A percentile compares a stretch with the other conserved stretches of the same genome.
These are phyloP conservation scores for Crioceris asparagi DNA, from an alignment of 2,888 invertebrate genomes.

Conservation along the genomic window DNA sequence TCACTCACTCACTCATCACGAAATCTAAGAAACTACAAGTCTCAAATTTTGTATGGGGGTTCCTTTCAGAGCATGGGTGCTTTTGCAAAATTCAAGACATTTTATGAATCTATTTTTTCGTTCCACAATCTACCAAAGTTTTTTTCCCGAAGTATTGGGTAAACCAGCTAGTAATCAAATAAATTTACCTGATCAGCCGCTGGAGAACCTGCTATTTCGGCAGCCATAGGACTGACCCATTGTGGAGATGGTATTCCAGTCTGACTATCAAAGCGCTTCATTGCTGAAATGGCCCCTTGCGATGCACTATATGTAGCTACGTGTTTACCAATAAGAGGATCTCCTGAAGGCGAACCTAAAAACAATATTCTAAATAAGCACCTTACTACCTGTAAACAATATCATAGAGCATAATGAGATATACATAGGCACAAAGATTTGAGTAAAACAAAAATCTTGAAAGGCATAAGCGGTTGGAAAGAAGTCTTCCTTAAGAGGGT, in stretches of 20 bases:
- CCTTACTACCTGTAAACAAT: slow-evolving; percentile 15
- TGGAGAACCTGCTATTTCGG: slow-evolving; percentile 26
- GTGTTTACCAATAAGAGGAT: slow-evolving; percentile 26
- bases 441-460: too few species aligned
- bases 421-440: slow-evolving; percentile 2
- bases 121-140: too few species aligned
- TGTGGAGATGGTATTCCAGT: slow-evolving; percentile 31
- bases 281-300: slow-evolving; percentile 25
- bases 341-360: slow-evolving; percentile 34
- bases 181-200: slow-evolving; percentile 26
- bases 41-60: too few species aligned
- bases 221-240: slow-evolving; percentile 42
- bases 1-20: too few species aligned
- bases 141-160: too few species aligned
- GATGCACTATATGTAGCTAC: slow-evolving; percentile 27
- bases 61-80: too few species aligned
- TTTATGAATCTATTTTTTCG: too few species aligned
- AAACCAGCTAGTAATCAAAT: too few species aligned
- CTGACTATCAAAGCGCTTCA: slow-evolving; percentile 27
- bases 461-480: too few species aligned
- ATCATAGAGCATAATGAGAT: slow-evolving; percentile 2
- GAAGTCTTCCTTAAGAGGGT: too few species aligned
- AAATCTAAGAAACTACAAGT: too few species aligned
- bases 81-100: too few species aligned
- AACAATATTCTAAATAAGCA: slow-evolving; percentile 12